These are phyloP conservation scores for Caenorhabditis panamensis DNA, from an alignment of 2,888 invertebrate species.

Conservation along the genomic window DNA sequence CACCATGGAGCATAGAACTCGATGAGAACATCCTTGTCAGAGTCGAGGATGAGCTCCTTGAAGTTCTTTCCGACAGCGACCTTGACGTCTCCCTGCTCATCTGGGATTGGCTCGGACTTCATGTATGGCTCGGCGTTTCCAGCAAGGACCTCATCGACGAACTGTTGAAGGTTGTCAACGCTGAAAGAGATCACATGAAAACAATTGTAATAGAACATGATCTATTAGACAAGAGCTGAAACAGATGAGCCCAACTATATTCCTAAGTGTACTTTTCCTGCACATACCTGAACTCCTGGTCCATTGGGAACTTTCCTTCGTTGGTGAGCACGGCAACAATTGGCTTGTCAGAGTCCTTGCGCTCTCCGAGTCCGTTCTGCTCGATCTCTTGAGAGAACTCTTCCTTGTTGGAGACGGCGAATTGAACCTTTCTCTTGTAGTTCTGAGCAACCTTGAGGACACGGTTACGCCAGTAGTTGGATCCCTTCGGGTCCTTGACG, in stretches of 20 bases:
- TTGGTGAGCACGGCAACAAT: slow-evolving; percentile 89
- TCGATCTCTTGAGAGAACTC: slow-evolving; percentile 95
- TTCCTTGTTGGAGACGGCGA: slow-evolving; percentile 93
- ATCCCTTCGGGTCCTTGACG: slow-evolving; percentile 95
- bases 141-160: slow-evolving; percentile 89
- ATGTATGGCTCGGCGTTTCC: slow-evolving; percentile 92
- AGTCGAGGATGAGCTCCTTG: slow-evolving; percentile 91
- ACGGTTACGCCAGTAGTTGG: slow-evolving; percentile 97
- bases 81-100: slow-evolving; percentile 86
- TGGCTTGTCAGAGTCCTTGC: slow-evolving; percentile 90
- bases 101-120: slow-evolving; percentile 95
- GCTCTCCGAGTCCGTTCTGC: slow-evolving; percentile 93
- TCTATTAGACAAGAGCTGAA: too few relatives aligned
- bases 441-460: slow-evolving; percentile 81
- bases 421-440: slow-evolving; percentile 84
- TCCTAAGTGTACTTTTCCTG: not conserved
- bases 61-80: slow-evolving; percentile 97
- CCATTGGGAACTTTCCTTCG: slow-evolving; percentile 92
- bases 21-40: slow-evolving; percentile 92
- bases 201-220: not conserved
- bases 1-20: slow-evolving; percentile 99
- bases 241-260: too few relatives aligned
- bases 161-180: slow-evolving; percentile 89
- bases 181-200: slow-evolving; percentile 82
- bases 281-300: slow-evolving; percentile 90